Base-by-base conservation (phyloP, 2,888 invertebrate genomes). In the Apotomis capreana region DNA sequence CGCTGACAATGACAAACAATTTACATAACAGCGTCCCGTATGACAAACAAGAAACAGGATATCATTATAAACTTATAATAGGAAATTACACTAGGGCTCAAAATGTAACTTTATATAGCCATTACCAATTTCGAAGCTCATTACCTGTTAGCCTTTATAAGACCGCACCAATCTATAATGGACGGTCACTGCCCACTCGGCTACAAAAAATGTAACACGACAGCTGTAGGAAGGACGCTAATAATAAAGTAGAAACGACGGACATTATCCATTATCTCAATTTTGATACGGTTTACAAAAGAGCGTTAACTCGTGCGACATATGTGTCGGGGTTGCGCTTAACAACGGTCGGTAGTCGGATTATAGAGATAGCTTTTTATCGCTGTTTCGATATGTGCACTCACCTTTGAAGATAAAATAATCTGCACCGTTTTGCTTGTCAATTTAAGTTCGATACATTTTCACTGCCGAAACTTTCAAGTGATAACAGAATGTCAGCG, bases 201-300 rank as follows among this genome's bases (percentile, higher is more conserved):
- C 80, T 76, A 81, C 78, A 82, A 82, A 84, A 85, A 85, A 85
- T 83, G 87, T 86, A 88, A 88, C 83, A 83, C 86, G 87, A 89
- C 91, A 91, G 91, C 87, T 92, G 85, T 83, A 82, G 78, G 80
- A 82, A 83, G 84, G 85, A 82, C 81, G 84, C 86, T 87, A 87
- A 87, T 87, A 90, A 89, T 89, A 87, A 87, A 88, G 86, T 88
- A 85, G 88, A 86, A 88, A 87, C 84, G 86, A 85, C 88, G 87
- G 90, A 87, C 90, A 89, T 87, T 87, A 87, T 84, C 85, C 89
- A 92, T 92, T 92, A 93, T 92, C 92, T 92, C 89, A 92, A 92
- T 92, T 90, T 88, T 89, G 90, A 91, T 90, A 91, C 87, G 89
- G 86, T 85, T 83, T 87, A 92, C 91, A 91, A 91, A 91, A 90